phyloP scores from a whole-genome alignment of 2,113 vertebrate species.

The Benthochromis sp. region DNA sequence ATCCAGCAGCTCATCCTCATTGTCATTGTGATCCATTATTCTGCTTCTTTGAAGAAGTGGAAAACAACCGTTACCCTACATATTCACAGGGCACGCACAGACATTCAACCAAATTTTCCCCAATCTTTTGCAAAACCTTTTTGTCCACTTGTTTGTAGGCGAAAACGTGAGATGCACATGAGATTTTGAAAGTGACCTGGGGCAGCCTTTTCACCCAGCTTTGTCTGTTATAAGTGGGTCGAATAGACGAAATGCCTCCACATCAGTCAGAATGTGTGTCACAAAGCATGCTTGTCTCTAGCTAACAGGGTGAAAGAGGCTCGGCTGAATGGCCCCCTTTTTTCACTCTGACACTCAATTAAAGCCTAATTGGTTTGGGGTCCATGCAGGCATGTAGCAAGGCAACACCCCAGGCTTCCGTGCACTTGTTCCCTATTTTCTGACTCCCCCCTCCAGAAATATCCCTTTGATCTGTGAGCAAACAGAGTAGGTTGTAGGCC shows the following conservation, averaged over 20 bases:
- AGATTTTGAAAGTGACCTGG: conserved; percentile 14
- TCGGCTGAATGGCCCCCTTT: conserved; percentile 40
- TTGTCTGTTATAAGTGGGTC: conserved; percentile 25
- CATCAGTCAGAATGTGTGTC: conserved; percentile 35
- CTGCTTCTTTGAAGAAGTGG: neutral
- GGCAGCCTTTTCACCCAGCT: neutral
- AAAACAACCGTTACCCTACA: neutral
- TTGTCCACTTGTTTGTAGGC: neutral
- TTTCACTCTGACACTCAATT: conserved; percentile 39
- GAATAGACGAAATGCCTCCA: conserved; percentile 40
- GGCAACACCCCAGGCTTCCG: conserved; percentile 15
- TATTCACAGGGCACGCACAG: neutral
- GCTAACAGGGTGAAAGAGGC: conserved; percentile 61
- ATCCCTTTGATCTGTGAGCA: conserved; percentile 36
- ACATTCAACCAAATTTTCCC: neutral
- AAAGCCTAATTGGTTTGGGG: conserved; percentile 49
- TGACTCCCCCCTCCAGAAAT: neutral
- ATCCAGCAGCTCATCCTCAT: neutral
- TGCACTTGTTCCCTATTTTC: conserved; percentile 8
- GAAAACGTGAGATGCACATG: conserved; percentile 14
- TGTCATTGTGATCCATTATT: neutral
- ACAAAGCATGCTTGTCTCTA: conserved; percentile 67
- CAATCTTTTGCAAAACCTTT: neutral
- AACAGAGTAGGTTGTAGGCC: neutral
- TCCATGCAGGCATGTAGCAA: conserved; percentile 18